A percentile compares a stretch with the other conserved stretches of the same genome.
Conservation (phyloP, 53 echinoderm and acorn worm species). For the Luidia sarsii region DNA sequence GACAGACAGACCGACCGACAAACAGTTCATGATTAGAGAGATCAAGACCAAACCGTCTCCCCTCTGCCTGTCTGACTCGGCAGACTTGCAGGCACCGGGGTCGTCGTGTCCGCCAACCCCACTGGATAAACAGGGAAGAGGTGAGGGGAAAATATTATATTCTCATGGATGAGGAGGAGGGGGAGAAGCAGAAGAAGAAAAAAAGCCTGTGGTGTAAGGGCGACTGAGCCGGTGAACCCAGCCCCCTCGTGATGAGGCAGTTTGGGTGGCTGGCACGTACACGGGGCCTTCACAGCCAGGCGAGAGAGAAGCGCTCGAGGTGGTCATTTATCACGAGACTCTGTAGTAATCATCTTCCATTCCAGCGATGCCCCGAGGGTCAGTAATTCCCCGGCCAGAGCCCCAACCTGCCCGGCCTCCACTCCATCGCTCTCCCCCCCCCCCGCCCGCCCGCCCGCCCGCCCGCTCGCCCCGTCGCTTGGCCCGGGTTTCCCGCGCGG, state of each 20-base stretch:
- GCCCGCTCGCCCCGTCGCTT: no score
- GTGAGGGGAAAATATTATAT: no score
- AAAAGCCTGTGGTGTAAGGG: neutral
- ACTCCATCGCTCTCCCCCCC: neutral
- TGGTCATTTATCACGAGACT: slow-evolving; percentile 57
- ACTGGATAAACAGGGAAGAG: neutral
- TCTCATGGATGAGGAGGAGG: neutral
- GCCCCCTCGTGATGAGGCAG: slow-evolving; percentile 29
- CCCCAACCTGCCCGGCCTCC: neutral
- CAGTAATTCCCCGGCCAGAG: slow-evolving; percentile 28
- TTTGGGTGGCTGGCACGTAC: slow-evolving; percentile 53
- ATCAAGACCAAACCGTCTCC: neutral
- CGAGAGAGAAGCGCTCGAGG: slow-evolving; percentile 30
- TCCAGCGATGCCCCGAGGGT: slow-evolving; percentile 32
- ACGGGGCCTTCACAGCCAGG: neutral
- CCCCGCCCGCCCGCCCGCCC: neutral
- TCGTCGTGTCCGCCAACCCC: neutral
- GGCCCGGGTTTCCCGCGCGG: slow-evolving; percentile 17
- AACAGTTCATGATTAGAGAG: slow-evolving; percentile 39
- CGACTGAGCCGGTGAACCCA: neutral
- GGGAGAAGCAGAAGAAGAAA: neutral
- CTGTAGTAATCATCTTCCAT: slow-evolving; percentile 52
- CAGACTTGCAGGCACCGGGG: slow-evolving; percentile 32
- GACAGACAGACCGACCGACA: slow-evolving; percentile 50
- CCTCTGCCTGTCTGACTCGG: neutral